These are phyloP conservation scores for Hydrochoerus hydrochaeris DNA, from an alignment of 2,113 vertebrate genomes.

Conservation along the genomic window DNA sequence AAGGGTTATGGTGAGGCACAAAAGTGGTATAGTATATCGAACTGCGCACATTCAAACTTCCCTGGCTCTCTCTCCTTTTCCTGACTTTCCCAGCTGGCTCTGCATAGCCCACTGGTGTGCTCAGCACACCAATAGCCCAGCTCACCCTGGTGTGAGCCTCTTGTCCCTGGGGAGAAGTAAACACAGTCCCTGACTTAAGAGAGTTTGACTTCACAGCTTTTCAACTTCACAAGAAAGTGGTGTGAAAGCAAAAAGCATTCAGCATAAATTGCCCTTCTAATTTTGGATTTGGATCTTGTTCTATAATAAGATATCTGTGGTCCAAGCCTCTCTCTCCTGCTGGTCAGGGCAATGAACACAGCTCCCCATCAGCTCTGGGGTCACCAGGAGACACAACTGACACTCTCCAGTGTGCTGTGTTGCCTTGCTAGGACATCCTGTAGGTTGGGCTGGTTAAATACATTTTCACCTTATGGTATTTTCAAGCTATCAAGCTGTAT, in stretches of 20 bases:
- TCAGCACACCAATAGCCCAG: neutral
- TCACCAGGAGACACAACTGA: neutral
- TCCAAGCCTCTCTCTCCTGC: neutral
- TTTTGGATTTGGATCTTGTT: neutral
- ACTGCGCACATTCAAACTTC: neutral
- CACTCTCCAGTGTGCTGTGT: neutral
- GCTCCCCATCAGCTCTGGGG: neutral
- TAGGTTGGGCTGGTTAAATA: neutral
- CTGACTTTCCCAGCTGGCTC: neutral
- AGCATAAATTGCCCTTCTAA: neutral
- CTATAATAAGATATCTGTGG: neutral
- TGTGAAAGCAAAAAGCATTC: neutral
- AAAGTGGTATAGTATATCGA: neutral
- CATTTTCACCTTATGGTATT: neutral
- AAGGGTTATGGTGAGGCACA: neutral
- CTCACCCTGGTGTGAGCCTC: neutral
- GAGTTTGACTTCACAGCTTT: neutral
- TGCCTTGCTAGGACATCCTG: no score
- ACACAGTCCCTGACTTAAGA: neutral
- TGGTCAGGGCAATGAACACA: neutral
- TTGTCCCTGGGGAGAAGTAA: neutral
- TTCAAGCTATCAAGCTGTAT: neutral
- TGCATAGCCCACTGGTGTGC: accelerated
- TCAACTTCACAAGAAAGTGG: neutral
- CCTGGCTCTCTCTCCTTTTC: neutral